phyloP scores from a whole-genome alignment of 2,888 invertebrate genomes.

The Eupithecia inturbata region DNA sequence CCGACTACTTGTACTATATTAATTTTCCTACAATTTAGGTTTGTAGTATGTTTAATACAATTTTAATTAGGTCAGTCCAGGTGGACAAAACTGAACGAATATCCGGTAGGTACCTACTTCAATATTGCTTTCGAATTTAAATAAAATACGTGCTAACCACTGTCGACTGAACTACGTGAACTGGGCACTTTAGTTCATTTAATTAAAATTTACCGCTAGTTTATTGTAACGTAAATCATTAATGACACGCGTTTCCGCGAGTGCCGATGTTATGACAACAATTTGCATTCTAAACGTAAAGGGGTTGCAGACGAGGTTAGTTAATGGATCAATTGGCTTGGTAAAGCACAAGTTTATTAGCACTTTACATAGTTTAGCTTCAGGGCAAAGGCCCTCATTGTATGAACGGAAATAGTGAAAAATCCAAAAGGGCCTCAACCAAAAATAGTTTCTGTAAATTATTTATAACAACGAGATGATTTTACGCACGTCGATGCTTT shows the following conservation, averaged over 20 bases:
- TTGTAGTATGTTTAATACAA: neutral
- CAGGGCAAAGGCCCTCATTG: neutral
- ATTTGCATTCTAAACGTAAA: slow-evolving; percentile 66
- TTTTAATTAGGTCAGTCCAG: neutral
- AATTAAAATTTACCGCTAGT: slow-evolving; percentile 17
- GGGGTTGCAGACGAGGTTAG: slow-evolving; percentile 12
- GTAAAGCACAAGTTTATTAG: neutral
- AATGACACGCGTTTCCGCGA: slow-evolving; percentile 57
- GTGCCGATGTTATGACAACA: slow-evolving; percentile 55
- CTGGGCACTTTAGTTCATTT: slow-evolving; percentile 17
- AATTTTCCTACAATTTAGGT: neutral
- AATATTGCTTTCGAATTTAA: neutral
- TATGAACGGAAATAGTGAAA: neutral
- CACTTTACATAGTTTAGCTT: neutral
- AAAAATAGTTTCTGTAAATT: neutral
- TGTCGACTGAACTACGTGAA: neutral
- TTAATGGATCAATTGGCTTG: neutral
- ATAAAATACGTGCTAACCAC: neutral
- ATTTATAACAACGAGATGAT: neutral
- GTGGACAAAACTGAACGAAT: neutral
- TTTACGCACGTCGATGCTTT: neutral
- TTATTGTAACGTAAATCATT: slow-evolving; percentile 56
- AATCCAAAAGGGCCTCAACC: neutral
- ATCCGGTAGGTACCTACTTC: neutral
- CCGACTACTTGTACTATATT: too few species aligned